Evolutionary conservation across 2,797 vertebrate genomes (phyloP).

Genomic region (Alectoris magna): DNA sequence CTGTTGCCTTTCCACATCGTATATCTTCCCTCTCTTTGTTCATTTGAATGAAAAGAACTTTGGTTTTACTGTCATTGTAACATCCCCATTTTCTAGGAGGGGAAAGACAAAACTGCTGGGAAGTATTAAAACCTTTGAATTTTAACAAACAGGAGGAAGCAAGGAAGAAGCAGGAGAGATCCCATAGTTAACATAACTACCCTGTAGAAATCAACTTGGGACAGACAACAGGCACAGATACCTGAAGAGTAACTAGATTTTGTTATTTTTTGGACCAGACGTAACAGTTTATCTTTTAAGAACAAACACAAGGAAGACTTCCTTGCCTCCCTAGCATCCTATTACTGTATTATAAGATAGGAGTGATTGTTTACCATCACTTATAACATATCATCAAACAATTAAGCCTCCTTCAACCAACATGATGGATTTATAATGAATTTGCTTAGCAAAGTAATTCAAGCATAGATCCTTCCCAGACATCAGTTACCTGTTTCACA

Average conservation of each 20-base stretch:
- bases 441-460: constrained; percentile 46
- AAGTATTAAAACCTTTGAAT: neutral
- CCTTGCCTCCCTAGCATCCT: constrained; percentile 29
- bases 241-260: constrained; percentile 30
- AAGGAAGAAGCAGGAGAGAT: neutral
- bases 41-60: neutral
- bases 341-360: neutral
- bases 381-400: constrained; percentile 37
- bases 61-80: neutral
- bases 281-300: constrained; percentile 18
- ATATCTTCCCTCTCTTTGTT: neutral
- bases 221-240: neutral
- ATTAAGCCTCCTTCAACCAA: constrained; percentile 47
- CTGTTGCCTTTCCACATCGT: neutral
- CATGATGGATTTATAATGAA: constrained; percentile 54
- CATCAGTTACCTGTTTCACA: constrained; percentile 52
- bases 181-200: neutral
- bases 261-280: constrained; percentile 15
- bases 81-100: neutral
- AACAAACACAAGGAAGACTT: constrained; percentile 14
- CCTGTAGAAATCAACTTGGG: neutral
- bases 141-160: neutral
- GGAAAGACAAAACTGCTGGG: neutral
- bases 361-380: neutral
- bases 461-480: constrained; percentile 34